Base-by-base conservation (phyloP, 1,140 invertebrate species). In the Neotoxoptera formosana region DNA sequence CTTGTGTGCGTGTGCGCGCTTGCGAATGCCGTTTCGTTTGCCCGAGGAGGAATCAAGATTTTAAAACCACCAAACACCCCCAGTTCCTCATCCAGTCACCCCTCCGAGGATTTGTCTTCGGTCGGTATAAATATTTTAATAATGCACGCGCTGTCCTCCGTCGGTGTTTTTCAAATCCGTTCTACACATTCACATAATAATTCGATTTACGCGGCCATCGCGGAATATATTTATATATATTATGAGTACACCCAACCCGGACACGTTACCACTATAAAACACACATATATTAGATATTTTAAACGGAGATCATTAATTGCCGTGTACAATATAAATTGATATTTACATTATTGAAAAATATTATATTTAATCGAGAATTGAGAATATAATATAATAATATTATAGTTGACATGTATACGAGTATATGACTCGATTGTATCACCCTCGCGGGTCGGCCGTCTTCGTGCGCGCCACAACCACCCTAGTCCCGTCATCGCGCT, bases 11-110 rank as follows among this genome's bases (percentile, higher is more conserved):
- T 92, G n/a, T 51, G 88, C 30, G 88, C 56, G 36, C 36, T 34
- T 9, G 47, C 36, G 88, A 36, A 51, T 91, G 30, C 67, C 90
- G 91, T 92, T 92, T 92, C 88, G 88, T 90, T 84, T 51, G 60
- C 67, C n/a, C 41, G 41, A 83, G 45, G 67, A 36, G 90, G 76
- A 92, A 92, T 92, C 91, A 92, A 92, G 91, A 92, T 84, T 92
- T 92, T 83, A 90, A 90, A 60, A 60, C 91, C 91, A 34, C 14
- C 48, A n/a, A 76, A 76, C 21, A 41, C 83, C 36, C 25, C 6
- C n/a, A 47, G 23, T 47, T 7, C 56, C 30, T 17, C 36, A 0
- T 7, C 7, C 20, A 7, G 7, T 23, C 83, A 0, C 84, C 84
- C 45, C 41, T 8, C 48, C 30, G 87, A 23, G 36, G 23, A 30